Evolutionary conservation across 1,140 invertebrate genomes (phyloP).

Genomic region (Drosophila bifasciata): DNA sequence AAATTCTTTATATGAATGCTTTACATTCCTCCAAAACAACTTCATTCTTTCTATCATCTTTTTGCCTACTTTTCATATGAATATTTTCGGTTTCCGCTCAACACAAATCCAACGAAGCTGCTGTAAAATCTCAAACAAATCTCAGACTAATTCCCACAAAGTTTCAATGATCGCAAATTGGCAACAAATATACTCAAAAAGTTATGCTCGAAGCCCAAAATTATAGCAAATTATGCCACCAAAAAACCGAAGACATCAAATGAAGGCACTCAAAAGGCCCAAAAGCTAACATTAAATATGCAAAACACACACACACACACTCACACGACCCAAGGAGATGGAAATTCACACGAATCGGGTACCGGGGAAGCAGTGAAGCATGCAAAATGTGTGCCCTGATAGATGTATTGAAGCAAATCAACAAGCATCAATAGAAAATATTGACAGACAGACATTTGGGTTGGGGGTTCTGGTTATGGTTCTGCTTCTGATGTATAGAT

Average conservation of each 20-base stretch:
- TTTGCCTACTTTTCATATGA: no score
- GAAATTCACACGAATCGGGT: constrained; percentile 25
- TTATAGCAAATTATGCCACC: constrained; percentile 51
- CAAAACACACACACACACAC: constrained; percentile 52
- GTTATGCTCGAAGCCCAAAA: constrained; percentile 34
- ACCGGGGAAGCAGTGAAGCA: constrained; percentile 52
- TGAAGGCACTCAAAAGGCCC: constrained; percentile 43
- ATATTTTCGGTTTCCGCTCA: no score
- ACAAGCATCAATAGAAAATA: constrained; percentile 56
- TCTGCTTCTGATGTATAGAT: constrained; percentile 8
- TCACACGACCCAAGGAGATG: constrained; percentile 25
- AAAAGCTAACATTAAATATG: constrained; percentile 58
- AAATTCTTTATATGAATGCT: no score
- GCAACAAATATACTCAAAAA: constrained; percentile 30
- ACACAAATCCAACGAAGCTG: background rate
- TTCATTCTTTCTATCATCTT: background rate
- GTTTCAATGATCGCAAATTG: constrained; percentile 55
- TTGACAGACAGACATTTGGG: constrained; percentile 14
- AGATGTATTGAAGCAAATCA: constrained; percentile 54
- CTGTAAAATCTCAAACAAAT: constrained; percentile 11
- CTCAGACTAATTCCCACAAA: constrained; percentile 49
- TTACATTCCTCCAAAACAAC: no score
- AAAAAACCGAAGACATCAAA: constrained; percentile 21
- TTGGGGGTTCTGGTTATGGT: constrained; percentile 8
- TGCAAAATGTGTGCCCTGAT: constrained; percentile 62